Evolutionary conservation across 2,797 vertebrate species (phyloP), one percentile per base, ranked within the genome.

Genomic region (Atherinosoma microstoma): DNA sequence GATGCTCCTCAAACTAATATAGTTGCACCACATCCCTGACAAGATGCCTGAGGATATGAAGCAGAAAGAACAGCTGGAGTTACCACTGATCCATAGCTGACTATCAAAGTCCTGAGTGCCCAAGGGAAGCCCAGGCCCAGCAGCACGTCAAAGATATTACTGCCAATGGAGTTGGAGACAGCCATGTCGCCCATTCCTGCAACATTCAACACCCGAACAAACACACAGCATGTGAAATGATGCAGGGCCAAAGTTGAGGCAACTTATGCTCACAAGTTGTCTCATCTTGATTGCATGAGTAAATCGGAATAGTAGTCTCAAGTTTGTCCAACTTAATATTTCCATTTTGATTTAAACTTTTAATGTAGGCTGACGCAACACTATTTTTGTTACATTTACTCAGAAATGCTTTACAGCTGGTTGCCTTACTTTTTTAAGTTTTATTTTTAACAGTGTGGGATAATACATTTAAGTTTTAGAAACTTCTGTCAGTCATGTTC

Each of bases 121-220:
- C 95, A 96, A 11, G 95, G 95, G 82, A 95, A 95, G 30, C 95
- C 95, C 54, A 96, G 91, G 0, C 95, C 95, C 73, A 96, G 84
- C 54, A 96, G 91, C 70, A 96, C 94, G 53, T 96, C 95, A 74
- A 96, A 96, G 68, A 96, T 94, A 58, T 96, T 96, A 86, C 95
- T 96, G 73, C 95, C 95, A 1, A 96, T 94, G 67, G 95, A 94
- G 88, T 96, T 96, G 30, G 95, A 96, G 29, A 96, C 94, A 0
- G 95, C 95, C 95, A 96, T 96, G 88, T 96, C 95, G 0, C 95
- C 95, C 92, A 96, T 87, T n/a, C 95, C 95, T 95, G 85, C 51
- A 76, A 56, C 13, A 36, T 27, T 54, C 36, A 5, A 57, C 51
- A 63, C 6, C 24, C 34, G 3, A 2, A 38, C 15, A 65, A 15